Evolutionary conservation across 1,140 invertebrate species (phyloP).

Genomic region (Palaemon carinicauda): DNA sequence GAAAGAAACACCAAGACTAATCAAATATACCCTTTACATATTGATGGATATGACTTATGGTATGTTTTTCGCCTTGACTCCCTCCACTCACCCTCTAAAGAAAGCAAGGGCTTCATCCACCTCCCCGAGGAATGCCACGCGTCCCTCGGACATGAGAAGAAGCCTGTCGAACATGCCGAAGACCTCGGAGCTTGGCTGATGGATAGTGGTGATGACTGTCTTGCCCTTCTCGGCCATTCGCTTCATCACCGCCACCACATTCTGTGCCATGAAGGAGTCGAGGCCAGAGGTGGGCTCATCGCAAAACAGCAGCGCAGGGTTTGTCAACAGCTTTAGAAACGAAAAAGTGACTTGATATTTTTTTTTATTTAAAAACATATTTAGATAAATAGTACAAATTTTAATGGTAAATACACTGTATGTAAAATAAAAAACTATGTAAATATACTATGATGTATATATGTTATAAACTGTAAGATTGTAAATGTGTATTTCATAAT

Average conservation of each 20-base stretch:
- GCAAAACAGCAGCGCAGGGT: slow-evolving; percentile 94
- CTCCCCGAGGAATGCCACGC: slow-evolving; percentile 88
- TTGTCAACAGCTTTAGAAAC: slow-evolving; percentile 79
- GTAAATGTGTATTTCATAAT: too few relatives aligned
- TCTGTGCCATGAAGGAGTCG: slow-evolving; percentile 91
- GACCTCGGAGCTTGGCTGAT: slow-evolving; percentile 89
- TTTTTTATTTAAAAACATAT: too few relatives aligned
- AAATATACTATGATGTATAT: too few relatives aligned
- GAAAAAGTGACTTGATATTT: too few relatives aligned
- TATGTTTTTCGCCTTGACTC: too few relatives aligned
- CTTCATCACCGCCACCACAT: slow-evolving; percentile 83
- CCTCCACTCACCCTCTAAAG: slow-evolving; percentile 77
- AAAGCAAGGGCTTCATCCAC: slow-evolving; percentile 80
- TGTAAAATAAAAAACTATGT: too few relatives aligned
- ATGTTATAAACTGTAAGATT: too few relatives aligned
- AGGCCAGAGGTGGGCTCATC: slow-evolving; percentile 95
- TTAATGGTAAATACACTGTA: too few relatives aligned
- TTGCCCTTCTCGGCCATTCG: slow-evolving; percentile 71
- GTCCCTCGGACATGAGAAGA: slow-evolving; percentile 88
- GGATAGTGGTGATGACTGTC: slow-evolving; percentile 93
- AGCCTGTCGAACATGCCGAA: slow-evolving; percentile 92
- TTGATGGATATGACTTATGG: not conserved
- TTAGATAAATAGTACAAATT: too few relatives aligned
- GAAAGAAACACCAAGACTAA: not conserved
- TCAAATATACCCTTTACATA: not conserved